A percentile compares a stretch with the other conserved stretches of the same genome.
These are phyloP conservation scores for Acanthopagrus latus DNA, from an alignment of 2,797 vertebrate genomes.

Conservation along the genomic window DNA sequence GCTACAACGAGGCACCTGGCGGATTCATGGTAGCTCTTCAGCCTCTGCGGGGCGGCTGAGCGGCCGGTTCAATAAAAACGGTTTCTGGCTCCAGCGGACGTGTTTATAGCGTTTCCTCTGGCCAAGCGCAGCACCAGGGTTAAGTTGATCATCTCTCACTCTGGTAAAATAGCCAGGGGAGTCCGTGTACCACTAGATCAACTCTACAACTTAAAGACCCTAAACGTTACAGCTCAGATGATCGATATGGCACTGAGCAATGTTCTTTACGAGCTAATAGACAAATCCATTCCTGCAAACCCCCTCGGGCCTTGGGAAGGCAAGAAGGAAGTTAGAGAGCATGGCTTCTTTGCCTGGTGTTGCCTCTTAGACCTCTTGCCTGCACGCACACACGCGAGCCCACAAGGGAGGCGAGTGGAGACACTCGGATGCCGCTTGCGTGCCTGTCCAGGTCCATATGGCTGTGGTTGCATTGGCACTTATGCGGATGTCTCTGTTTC, in stretches of 20 bases:
- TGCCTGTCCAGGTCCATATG: conserved; percentile 33
- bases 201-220: conserved; percentile 87
- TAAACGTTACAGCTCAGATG: conserved; percentile 87
- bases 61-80: conserved; percentile 74
- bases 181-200: conserved; percentile 85
- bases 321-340: conserved; percentile 70
- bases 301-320: conserved; percentile 77
- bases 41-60: conserved; percentile 67
- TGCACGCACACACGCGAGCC: conserved; percentile 57
- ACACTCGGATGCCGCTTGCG: conserved; percentile 23
- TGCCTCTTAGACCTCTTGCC: conserved; percentile 66
- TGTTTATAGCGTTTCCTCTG: conserved; percentile 83
- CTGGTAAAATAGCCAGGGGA: conserved; percentile 85
- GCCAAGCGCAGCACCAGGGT: conserved; percentile 77
- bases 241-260: conserved; percentile 88
- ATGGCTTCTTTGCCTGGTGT: conserved; percentile 72
- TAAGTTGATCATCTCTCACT: conserved; percentile 87
- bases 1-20: conserved; percentile 65
- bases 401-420: conserved; percentile 34
- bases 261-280: conserved; percentile 89
- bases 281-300: conserved; percentile 86
- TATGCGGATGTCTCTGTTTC: conserved; percentile 63
- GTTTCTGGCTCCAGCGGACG: conserved; percentile 74
- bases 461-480: conserved; percentile 50
- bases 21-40: conserved; percentile 51